These are phyloP conservation scores for Dusona sp. DNA, from an alignment of 2,888 invertebrate species.

Conservation along the genomic window DNA sequence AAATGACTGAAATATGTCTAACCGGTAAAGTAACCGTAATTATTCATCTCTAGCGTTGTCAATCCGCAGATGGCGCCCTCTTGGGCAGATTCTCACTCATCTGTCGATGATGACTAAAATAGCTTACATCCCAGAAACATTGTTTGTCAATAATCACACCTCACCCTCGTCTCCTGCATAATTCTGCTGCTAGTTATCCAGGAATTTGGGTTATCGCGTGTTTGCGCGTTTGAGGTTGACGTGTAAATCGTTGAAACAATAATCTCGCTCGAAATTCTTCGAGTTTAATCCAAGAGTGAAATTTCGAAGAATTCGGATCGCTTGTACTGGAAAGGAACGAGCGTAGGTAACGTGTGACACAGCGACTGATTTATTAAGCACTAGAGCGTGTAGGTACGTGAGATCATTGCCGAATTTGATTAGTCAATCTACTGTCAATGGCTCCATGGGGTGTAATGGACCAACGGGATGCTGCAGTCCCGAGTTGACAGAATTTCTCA, in stretches of 20 bases:
- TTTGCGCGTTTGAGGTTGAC: conserved; percentile 1
- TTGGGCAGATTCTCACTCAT: background rate
- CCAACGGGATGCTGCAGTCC: conserved; percentile 44
- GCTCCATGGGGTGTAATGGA: conserved; percentile 47
- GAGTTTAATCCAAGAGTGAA: background rate
- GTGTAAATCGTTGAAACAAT: conserved; percentile 4
- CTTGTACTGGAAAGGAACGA: background rate
- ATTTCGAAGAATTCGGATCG: background rate
- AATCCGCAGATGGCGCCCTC: conserved; percentile 15
- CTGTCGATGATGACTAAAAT: conserved; percentile 42
- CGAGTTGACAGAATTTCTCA: conserved; percentile 9
- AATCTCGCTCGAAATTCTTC: background rate
- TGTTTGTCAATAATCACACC: conserved; percentile 71
- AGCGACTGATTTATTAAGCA: conserved; percentile 5
- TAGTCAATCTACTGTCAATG: conserved; percentile 54
- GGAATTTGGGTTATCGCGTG: background rate
- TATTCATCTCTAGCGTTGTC: conserved; percentile 39
- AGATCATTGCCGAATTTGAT: conserved; percentile 60
- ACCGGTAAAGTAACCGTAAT: background rate
- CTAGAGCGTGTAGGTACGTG: background rate
- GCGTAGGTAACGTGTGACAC: conserved; percentile 20
- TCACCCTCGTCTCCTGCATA: conserved; percentile 33
- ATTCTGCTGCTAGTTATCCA: conserved; percentile 44
- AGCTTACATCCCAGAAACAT: conserved; percentile 56
- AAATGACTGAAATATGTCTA: background rate